Conservation (phyloP, 2,888 invertebrate species). For the Schizaphis graminum region DNA sequence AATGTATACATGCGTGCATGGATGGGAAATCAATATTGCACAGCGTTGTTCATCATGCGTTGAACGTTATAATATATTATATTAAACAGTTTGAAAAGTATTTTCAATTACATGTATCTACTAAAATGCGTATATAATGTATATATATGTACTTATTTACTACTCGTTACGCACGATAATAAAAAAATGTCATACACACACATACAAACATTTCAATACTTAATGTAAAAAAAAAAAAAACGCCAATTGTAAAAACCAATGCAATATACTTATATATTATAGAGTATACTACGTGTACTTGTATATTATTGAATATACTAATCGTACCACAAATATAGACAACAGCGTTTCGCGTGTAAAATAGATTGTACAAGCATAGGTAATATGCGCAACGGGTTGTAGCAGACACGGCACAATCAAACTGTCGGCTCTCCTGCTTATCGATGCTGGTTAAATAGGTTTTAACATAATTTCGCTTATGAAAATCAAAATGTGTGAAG, state of each 20-base stretch:
- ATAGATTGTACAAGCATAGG: neutral
- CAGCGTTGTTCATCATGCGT: neutral
- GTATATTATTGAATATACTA: neutral
- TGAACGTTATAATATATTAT: neutral
- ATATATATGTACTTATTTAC: neutral
- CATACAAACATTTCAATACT: neutral
- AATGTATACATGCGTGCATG: neutral
- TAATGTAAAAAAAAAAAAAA: neutral
- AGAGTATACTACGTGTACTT: neutral
- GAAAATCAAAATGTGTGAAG: neutral
- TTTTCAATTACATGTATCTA: neutral
- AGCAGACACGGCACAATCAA: neutral
- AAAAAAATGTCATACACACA: neutral
- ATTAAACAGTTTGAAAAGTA: neutral
- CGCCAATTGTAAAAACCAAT: neutral
- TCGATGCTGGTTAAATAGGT: too few relatives aligned
- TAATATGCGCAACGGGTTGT: neutral
- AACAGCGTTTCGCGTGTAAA: neutral
- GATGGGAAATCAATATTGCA: neutral
- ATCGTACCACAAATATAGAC: neutral
- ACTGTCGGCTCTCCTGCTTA: neutral
- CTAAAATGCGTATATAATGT: neutral
- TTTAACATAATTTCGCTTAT: neutral
- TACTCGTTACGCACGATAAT: neutral
- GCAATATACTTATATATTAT: neutral